Base-by-base conservation (phyloP, 2,888 invertebrate genomes). In the Folsomia manolachei region DNA sequence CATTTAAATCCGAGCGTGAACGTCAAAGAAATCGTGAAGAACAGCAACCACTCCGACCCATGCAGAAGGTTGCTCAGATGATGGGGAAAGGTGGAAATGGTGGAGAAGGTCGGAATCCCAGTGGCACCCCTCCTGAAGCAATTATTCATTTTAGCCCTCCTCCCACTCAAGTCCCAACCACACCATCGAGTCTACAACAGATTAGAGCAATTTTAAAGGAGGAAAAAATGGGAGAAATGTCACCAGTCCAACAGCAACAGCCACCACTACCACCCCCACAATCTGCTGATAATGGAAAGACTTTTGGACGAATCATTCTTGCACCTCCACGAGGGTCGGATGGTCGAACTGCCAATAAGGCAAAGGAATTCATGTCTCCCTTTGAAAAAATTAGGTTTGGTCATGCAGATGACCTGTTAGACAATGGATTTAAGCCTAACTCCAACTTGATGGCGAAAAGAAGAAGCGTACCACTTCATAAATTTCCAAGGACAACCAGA, bases 131-230 rank as follows among this genome's bases (percentile, higher is more conserved):
- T 56, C 51, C 23, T 11, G 73, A 76, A 74, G 39, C 79, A 75
- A 52, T 70, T 78, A 67, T 79, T 70, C 66, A 71, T 71, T 68
- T 69, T 66, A 75, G 75, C 63, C 76, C 77, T 23, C 72, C 76
- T 18, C 60, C 64, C n/a, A 70, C 53, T 82, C 56, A 7, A 56
- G 21, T 56, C 18, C 84, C 74, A 4, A 73, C 79, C n/a, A 77
- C 80, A 14, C 71, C 78, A 23, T 81, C 82, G 1, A 81, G 82
- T 64, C 93, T 93, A 82, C 90, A 93, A 81, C 89, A 91, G 78
- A 86, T 93, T 69, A 93, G 92, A 86, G 91, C 93, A 81, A 83
- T 93, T 78, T 90, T 93, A 81, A 87, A 90, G 68, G 90, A 89
- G 27, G 93, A 93, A 82, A 87, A 90, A 77, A 87, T 89, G 75